Conservation (phyloP, 2,888 invertebrate species). For the Cartodere bifasciata region DNA sequence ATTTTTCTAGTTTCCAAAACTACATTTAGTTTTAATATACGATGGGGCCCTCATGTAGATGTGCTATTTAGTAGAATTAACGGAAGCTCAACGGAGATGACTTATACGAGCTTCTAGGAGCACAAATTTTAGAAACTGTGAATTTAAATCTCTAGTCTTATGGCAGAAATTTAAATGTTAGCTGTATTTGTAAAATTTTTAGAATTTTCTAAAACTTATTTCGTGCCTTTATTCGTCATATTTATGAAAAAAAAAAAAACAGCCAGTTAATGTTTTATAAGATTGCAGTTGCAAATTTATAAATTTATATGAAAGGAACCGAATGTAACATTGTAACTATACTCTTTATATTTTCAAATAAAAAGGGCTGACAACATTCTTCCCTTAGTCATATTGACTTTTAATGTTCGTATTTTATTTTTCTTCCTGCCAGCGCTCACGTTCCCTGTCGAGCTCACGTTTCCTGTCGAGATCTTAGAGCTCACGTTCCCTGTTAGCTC, state of each 20-base stretch:
- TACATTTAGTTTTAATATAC: no score
- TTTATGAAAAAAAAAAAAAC: conserved; percentile 3
- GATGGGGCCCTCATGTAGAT: no score
- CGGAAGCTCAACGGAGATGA: no score
- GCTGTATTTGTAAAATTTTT: conserved; percentile 16
- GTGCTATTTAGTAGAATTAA: no score
- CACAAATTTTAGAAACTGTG: no score
- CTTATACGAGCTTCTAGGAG: no score
- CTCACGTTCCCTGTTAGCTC: no score
- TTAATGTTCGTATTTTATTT: conserved; percentile 23
- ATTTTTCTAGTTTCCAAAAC: no score
- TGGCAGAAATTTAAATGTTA: no score
- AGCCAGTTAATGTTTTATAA: conserved; percentile 11
- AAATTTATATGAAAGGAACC: conserved; percentile 32
- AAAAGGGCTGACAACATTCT: conserved; percentile 31
- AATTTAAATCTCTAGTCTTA: conserved; percentile 2
- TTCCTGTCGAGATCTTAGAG: no score
- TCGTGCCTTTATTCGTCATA: conserved; percentile 30
- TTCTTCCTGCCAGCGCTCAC: not conserved
- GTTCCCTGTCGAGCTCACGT: no score
- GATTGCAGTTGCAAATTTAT: conserved; percentile 23
- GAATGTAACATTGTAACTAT: conserved; percentile 28
- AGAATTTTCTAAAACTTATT: conserved; percentile 29
- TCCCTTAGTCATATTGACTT: conserved; percentile 35
- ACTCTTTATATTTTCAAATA: conserved; percentile 35